Conservation (phyloP, 2,797 vertebrate genomes). For the Brachyrhaphis roseni region DNA sequence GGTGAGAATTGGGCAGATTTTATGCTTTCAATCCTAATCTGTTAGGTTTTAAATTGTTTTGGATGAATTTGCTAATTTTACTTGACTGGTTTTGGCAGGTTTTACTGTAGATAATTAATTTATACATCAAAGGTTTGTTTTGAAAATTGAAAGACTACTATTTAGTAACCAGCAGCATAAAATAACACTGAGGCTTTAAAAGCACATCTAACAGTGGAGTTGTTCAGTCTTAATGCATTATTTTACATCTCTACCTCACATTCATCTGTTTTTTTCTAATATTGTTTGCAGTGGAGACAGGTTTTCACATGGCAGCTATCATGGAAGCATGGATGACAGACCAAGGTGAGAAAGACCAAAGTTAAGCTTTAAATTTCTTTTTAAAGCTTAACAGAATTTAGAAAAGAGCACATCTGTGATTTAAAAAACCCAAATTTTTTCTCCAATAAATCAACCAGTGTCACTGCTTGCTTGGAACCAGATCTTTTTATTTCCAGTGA, state of each 20-base stretch:
- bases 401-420: background rate
- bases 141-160: background rate
- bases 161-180: background rate
- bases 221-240: background rate
- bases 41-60: background rate
- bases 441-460: background rate
- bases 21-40: background rate
- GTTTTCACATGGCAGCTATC: slow-evolving; percentile 83
- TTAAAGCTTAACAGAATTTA: background rate
- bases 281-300: slow-evolving; percentile 76
- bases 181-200: background rate
- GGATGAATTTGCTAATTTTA: background rate
- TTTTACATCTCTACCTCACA: background rate
- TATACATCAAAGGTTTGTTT: background rate
- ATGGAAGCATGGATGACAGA: slow-evolving; percentile 82
- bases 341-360: slow-evolving; percentile 64
- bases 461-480: background rate
- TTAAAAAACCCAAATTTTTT: background rate
- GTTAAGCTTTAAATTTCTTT: background rate
- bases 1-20: slow-evolving; percentile 76
- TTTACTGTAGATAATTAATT: background rate
- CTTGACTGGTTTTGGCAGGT: background rate
- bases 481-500: background rate
- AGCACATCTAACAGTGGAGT: background rate
- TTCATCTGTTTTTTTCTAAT: slow-evolving; percentile 4